phyloP scores from a whole-genome alignment of 1,140 invertebrate species.

The Bradysia coprophila region DNA sequence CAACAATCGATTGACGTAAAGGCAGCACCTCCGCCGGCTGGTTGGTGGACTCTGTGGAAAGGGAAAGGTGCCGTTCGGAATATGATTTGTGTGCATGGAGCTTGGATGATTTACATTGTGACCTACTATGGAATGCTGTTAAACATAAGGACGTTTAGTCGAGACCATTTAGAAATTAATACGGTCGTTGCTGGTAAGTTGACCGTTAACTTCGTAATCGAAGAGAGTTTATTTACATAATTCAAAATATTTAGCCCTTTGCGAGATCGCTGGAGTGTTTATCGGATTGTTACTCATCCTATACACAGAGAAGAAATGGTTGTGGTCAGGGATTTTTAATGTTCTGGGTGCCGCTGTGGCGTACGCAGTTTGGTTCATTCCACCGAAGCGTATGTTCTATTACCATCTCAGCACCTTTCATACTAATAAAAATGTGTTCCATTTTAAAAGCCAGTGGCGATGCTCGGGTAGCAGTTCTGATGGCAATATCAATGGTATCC shows the following conservation, averaged over 20 bases:
- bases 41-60: constrained; percentile 17
- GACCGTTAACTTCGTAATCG: neutral
- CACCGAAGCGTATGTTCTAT: constrained; percentile 9
- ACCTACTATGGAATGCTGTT: constrained; percentile 25
- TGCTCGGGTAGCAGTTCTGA: constrained; percentile 15
- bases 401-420: neutral
- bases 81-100: constrained; percentile 14
- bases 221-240: too few relatives aligned
- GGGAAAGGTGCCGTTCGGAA: constrained; percentile 15
- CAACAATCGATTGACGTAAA: constrained; percentile 13
- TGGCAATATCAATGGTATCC: constrained; percentile 21
- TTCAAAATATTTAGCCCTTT: neutral
- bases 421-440: neutral
- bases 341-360: constrained; percentile 18
- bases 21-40: constrained; percentile 10
- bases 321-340: constrained; percentile 20
- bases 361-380: constrained; percentile 19
- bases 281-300: constrained; percentile 21
- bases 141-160: constrained; percentile 24
- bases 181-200: constrained; percentile 25
- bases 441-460: constrained; percentile 11
- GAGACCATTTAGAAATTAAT: constrained; percentile 20
- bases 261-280: constrained; percentile 23
- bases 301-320: constrained; percentile 18
- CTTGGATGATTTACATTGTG: constrained; percentile 21